phyloP scores from a whole-genome alignment of 2,113 vertebrate genomes.

The Pungitius pungitius region DNA sequence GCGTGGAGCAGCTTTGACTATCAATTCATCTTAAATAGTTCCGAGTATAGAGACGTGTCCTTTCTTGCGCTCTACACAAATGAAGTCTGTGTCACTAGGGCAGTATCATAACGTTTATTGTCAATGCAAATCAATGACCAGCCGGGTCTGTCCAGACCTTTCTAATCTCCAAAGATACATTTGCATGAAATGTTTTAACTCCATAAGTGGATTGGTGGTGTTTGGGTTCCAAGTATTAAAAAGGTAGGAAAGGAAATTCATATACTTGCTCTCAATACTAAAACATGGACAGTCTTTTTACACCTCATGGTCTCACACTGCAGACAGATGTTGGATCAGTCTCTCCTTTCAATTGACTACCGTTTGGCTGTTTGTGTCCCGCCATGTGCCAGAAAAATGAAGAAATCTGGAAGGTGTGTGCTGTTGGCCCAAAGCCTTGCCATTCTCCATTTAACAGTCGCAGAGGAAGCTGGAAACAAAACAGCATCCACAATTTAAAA shows the following conservation, averaged over 20 bases:
- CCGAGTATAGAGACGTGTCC: neutral
- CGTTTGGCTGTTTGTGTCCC: slow-evolving; percentile 16
- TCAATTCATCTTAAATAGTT: slow-evolving; percentile 11
- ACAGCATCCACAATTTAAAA: slow-evolving; percentile 22
- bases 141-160: neutral
- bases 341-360: slow-evolving; percentile 21
- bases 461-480: slow-evolving; percentile 63
- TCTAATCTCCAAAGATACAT: slow-evolving; percentile 3
- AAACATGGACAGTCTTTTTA: neutral
- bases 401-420: slow-evolving; percentile 42
- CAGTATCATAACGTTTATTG: slow-evolving; percentile 15
- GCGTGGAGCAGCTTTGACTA: slow-evolving; percentile 25
- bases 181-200: neutral
- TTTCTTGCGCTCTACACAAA: slow-evolving; percentile 33
- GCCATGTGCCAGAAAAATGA: slow-evolving; percentile 20
- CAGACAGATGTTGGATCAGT: slow-evolving; percentile 20
- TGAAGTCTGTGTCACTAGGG: neutral
- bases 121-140: slow-evolving; percentile 44
- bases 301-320: neutral
- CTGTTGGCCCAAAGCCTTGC: slow-evolving; percentile 27
- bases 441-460: slow-evolving; percentile 29
- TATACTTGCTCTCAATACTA: neutral
- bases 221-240: neutral
- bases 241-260: slow-evolving; percentile 8
- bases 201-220: slow-evolving; percentile 29